These are phyloP conservation scores for Pachyramphus minor DNA, from an alignment of 2,113 vertebrate species.

Conservation along the genomic window DNA sequence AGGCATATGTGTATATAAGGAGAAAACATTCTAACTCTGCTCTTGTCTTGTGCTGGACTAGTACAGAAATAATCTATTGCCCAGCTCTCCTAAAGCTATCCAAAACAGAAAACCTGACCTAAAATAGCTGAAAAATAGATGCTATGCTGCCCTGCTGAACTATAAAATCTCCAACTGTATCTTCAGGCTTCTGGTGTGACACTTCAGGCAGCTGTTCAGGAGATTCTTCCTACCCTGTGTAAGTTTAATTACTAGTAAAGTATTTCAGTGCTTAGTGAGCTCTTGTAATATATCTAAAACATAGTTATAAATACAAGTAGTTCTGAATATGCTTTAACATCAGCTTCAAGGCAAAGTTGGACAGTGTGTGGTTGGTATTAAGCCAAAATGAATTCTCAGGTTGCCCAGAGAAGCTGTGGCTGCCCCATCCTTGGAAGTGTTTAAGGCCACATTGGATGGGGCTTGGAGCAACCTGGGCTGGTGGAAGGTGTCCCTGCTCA, in stretches of 20 bases:
- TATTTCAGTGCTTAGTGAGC: neutral
- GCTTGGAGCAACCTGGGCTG: neutral
- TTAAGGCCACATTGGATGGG: neutral
- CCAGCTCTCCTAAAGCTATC: neutral
- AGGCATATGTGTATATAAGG: neutral
- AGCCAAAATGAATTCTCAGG: neutral
- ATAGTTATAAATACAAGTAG: neutral
- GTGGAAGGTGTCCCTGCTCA: neutral
- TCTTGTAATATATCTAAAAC: neutral
- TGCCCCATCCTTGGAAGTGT: neutral
- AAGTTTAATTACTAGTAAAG: neutral
- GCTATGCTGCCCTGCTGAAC: neutral
- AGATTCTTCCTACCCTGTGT: neutral
- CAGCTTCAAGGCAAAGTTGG: neutral
- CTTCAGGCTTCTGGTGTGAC: conserved; percentile 4
- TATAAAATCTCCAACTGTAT: neutral
- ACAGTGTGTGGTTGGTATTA: neutral
- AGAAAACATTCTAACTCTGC: neutral
- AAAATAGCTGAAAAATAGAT: neutral
- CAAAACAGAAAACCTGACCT: neutral
- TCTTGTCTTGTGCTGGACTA: neutral
- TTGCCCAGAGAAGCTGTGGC: neutral
- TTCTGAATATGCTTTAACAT: neutral
- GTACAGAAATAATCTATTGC: neutral
- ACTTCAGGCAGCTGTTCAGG: neutral